Evolutionary conservation across 2,888 invertebrate species (phyloP).

Genomic region (Agriopis marginaria): DNA sequence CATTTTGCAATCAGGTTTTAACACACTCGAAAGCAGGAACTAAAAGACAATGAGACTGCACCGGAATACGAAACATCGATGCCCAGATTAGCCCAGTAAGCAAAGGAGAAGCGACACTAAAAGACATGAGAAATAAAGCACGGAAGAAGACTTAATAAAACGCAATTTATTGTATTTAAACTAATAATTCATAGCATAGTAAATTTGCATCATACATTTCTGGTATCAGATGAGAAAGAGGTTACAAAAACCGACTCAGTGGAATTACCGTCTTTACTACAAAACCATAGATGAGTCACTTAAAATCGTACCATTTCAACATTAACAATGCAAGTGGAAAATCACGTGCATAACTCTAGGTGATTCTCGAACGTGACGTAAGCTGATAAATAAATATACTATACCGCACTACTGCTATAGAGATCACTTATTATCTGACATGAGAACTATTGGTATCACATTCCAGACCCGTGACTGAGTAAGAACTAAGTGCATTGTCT

Average conservation of each 20-base stretch:
- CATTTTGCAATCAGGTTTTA: too few species aligned
- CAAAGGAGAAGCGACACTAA: too few species aligned
- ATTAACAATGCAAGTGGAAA: conserved; percentile 15
- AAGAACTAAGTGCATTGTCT: neutral
- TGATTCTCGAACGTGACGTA: conserved; percentile 19
- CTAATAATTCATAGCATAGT: too few species aligned
- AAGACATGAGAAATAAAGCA: too few species aligned
- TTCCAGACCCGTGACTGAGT: conserved; percentile 21
- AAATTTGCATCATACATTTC: too few species aligned
- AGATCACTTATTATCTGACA: conserved; percentile 11
- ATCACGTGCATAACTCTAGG: conserved; percentile 16
- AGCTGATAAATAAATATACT: conserved; percentile 16
- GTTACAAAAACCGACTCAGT: neutral
- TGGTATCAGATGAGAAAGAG: neutral
- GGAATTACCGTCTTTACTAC: neutral
- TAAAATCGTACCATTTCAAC: conserved; percentile 4
- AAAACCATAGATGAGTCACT: conserved; percentile 5
- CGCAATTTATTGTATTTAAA: too few species aligned
- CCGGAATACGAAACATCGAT: too few species aligned
- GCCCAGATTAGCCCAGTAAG: too few species aligned
- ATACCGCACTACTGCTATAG: neutral
- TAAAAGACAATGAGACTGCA: too few species aligned
- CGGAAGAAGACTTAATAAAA: too few species aligned
- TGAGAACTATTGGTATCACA: conserved; percentile 24
- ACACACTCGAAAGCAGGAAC: too few species aligned